phyloP scores from a whole-genome alignment of 2,797 vertebrate species.

The Bovichtus diacanthus region DNA sequence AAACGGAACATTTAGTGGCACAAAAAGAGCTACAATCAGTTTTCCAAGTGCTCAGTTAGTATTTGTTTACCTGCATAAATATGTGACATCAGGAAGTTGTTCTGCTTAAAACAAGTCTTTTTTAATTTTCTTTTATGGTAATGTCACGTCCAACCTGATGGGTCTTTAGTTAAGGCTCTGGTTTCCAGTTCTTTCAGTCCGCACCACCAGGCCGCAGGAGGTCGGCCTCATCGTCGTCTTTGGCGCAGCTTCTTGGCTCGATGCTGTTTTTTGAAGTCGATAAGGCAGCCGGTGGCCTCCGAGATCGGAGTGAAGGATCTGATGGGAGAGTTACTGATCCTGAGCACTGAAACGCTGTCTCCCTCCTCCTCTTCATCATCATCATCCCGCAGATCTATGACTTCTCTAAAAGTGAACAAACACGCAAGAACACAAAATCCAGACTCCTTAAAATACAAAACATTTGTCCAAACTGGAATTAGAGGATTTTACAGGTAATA shows the following conservation, averaged over 20 bases:
- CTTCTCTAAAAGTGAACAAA: slow-evolving; percentile 48
- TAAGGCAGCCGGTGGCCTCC: slow-evolving; percentile 83
- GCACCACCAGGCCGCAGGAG: not conserved
- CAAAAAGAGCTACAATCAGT: not conserved
- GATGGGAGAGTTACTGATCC: slow-evolving; percentile 80
- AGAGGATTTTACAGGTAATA: not conserved
- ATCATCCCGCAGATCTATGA: slow-evolving; percentile 69
- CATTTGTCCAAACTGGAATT: not conserved
- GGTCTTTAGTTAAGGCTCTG: slow-evolving; percentile 54
- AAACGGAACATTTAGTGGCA: slow-evolving; percentile 6
- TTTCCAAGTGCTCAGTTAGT: not conserved
- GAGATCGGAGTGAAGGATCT: slow-evolving; percentile 85
- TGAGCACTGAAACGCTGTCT: slow-evolving; percentile 8
- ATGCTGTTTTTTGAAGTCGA: slow-evolving; percentile 84
- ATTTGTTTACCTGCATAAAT: slow-evolving; percentile 27
- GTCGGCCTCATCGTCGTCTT: slow-evolving; percentile 60
- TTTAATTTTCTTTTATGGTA: not conserved
- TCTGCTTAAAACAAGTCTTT: not conserved
- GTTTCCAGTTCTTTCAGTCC: slow-evolving; percentile 6
- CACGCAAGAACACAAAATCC: not conserved
- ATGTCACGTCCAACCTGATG: not conserved
- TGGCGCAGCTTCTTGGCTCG: slow-evolving; percentile 63
- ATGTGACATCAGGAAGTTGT: slow-evolving; percentile 1
- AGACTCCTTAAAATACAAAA: not conserved
- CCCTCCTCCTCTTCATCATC: slow-evolving; percentile 33